Evolutionary conservation across 2,797 vertebrate genomes (phyloP).

Genomic region (Microctenopoma lineatum): DNA sequence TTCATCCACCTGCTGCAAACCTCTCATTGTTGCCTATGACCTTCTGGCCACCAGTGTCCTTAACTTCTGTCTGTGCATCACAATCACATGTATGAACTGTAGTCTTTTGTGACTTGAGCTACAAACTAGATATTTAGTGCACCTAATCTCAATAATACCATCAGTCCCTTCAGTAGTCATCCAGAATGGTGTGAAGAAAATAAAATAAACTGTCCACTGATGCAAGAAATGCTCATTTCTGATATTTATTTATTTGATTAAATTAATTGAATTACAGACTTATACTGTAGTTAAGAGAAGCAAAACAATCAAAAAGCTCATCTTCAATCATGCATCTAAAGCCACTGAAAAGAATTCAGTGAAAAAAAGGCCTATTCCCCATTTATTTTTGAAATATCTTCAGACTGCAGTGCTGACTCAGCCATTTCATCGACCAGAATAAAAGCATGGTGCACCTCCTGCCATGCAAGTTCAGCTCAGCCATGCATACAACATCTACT

Average conservation of each 20-base stretch:
- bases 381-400: neutral
- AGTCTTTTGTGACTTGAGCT: neutral
- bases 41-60: neutral
- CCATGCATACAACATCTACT: neutral
- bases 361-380: too few relatives aligned
- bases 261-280: neutral
- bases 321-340: neutral
- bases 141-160: neutral
- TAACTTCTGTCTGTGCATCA: neutral
- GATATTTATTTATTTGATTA: too few relatives aligned
- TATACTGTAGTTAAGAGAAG: neutral
- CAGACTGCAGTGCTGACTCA: neutral
- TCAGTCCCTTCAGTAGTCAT: neutral
- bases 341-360: neutral
- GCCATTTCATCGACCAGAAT: neutral
- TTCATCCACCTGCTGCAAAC: neutral
- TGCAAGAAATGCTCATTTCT: slow-evolving; percentile 8
- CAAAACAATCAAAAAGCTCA: neutral
- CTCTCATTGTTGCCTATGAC: neutral
- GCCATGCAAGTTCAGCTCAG: neutral
- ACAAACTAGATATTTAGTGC: slow-evolving; percentile 7
- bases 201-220: slow-evolving; percentile 28
- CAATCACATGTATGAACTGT: neutral
- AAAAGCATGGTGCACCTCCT: neutral
- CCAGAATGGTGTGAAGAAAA: neutral